These are phyloP conservation scores for Drosophila repletoides DNA, from an alignment of 1,140 invertebrate species.

Conservation along the genomic window DNA sequence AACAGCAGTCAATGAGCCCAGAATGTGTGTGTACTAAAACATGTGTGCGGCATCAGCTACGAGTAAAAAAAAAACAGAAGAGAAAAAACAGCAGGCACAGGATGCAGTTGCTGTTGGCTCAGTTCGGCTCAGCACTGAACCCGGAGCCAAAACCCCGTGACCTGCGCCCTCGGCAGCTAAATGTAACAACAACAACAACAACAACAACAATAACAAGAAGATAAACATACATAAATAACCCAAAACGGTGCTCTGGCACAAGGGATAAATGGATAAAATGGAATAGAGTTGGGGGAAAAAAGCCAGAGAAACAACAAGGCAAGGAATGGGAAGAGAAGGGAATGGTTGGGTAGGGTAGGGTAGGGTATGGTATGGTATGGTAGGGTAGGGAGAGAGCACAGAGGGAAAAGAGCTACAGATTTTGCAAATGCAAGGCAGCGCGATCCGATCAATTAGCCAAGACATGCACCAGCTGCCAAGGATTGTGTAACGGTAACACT, in stretches of 20 bases:
- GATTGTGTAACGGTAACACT: constrained; percentile 42
- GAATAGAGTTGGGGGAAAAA: not conserved
- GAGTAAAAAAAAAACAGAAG: constrained; percentile 28
- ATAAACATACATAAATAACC: constrained; percentile 44
- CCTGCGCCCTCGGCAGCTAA: constrained; percentile 39
- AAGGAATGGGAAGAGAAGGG: not conserved
- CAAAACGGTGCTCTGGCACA: constrained; percentile 3
- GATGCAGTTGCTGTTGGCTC: constrained; percentile 41
- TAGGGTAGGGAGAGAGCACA: not conserved
- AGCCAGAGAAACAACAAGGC: not conserved
- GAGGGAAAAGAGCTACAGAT: not conserved
- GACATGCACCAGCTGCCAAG: constrained; percentile 39
- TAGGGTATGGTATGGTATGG: too few species aligned
- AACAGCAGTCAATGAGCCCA: constrained; percentile 24
- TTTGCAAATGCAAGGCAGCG: constrained; percentile 28
- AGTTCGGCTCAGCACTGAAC: not conserved
- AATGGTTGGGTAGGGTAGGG: too few species aligned
- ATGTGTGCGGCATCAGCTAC: constrained; percentile 65
- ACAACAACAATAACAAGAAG: constrained; percentile 2
- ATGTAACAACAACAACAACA: constrained; percentile 31
- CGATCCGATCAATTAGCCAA: constrained; percentile 48
- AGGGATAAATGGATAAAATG: not conserved
- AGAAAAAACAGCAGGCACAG: constrained; percentile 45
- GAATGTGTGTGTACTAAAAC: constrained; percentile 29
- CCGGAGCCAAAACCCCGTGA: constrained; percentile 21